A percentile compares a stretch with the other conserved stretches of the same genome.
phyloP scores from a whole-genome alignment of 1,140 invertebrate genomes.

The Venustaconcha ellipsiformis region DNA sequence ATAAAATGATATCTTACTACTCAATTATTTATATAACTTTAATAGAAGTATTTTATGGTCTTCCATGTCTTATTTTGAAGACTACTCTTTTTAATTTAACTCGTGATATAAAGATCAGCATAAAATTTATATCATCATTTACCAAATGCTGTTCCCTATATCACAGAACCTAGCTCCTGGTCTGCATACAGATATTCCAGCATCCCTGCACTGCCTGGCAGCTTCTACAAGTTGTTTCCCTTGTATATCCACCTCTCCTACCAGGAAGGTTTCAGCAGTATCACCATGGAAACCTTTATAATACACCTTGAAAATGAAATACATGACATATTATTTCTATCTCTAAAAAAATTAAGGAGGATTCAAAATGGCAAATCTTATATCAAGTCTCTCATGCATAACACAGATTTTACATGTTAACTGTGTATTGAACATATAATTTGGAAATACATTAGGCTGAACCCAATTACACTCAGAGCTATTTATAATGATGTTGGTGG shows the following conservation, averaged over 20 bases:
- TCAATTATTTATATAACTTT: too few species aligned
- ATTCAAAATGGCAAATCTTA: not conserved
- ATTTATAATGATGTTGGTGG: too few species aligned
- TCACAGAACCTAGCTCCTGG: slow-evolving; percentile 79
- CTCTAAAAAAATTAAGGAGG: not conserved
- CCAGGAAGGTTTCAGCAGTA: slow-evolving; percentile 87
- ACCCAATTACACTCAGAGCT: too few species aligned
- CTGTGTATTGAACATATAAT: too few species aligned
- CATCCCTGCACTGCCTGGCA: slow-evolving; percentile 79
- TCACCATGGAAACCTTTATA: slow-evolving; percentile 92
- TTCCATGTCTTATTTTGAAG: too few species aligned
- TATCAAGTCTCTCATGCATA: too few species aligned
- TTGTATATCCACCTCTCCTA: slow-evolving; percentile 82
- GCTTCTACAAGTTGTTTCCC: slow-evolving; percentile 78
- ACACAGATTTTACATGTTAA: too few species aligned
- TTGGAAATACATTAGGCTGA: too few species aligned
- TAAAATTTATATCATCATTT: slow-evolving; percentile 17
- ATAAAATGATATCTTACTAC: too few species aligned
- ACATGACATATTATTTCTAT: not conserved
- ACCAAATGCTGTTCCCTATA: slow-evolving; percentile 77
- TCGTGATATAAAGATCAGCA: too few species aligned
- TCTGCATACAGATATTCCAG: slow-evolving; percentile 82
- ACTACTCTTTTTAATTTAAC: too few species aligned
- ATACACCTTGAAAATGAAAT: slow-evolving; percentile 77
- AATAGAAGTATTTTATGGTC: too few species aligned